phyloP scores from a whole-genome alignment of 2,113 vertebrate genomes.

The Triplophysa tibetana region DNA sequence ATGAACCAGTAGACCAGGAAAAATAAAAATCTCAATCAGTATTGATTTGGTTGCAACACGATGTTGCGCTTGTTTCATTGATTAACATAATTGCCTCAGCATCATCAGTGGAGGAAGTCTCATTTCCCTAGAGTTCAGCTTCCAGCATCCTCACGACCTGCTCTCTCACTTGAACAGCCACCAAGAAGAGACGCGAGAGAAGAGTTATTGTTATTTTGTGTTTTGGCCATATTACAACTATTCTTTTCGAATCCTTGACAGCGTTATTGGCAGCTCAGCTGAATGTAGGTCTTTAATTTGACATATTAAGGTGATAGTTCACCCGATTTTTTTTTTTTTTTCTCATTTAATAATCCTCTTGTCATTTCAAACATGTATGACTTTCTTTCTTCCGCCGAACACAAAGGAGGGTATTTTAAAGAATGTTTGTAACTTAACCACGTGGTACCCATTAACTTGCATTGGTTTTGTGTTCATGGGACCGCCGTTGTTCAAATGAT shows the following conservation, averaged over 20 bases:
- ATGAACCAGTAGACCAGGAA: neutral
- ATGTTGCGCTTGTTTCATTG: conserved; percentile 29
- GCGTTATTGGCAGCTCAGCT: neutral
- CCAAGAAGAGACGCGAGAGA: neutral
- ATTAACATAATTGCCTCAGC: conserved; percentile 24
- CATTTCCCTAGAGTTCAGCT: neutral
- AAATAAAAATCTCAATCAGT: neutral
- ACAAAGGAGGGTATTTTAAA: too few species aligned
- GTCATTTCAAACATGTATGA: too few species aligned
- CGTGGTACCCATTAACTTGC: too few species aligned
- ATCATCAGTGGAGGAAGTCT: neutral
- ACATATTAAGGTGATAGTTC: neutral
- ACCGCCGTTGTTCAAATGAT: too few species aligned
- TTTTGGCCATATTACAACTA: conserved; percentile 10
- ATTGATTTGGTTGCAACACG: conserved; percentile 8
- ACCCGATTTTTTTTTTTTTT: too few species aligned
- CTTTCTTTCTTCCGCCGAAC: too few species aligned
- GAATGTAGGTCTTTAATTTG: conserved; percentile 20
- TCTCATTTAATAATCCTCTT: too few species aligned
- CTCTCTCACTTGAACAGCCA: neutral
- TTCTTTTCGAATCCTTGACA: neutral
- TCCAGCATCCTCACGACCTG: conserved; percentile 6
- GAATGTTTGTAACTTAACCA: too few species aligned
- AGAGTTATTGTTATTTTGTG: conserved; percentile 17
- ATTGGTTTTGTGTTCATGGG: too few species aligned